These are phyloP conservation scores for Isoperla grammatica DNA, from an alignment of 2,888 invertebrate genomes.

Conservation along the genomic window DNA sequence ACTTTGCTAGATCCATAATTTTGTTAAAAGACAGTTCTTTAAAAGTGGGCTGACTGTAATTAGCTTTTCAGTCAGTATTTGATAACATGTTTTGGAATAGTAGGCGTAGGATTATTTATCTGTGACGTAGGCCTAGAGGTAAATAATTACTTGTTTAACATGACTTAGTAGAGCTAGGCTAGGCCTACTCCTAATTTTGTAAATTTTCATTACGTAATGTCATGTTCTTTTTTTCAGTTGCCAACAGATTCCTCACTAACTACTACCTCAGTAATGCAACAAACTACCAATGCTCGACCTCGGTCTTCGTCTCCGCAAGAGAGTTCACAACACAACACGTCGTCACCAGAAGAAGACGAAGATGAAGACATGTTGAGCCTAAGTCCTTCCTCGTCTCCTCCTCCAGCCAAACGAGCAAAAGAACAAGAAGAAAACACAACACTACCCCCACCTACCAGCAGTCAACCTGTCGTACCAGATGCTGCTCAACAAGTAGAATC, in stretches of 20 bases:
- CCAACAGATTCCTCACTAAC: not conserved
- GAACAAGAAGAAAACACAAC: not conserved
- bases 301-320: slow-evolving; percentile 7
- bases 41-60: no score
- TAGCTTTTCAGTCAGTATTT: no score
- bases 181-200: no score
- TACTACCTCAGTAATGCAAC: slow-evolving; percentile 4
- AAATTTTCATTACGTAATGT: no score
- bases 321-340: slow-evolving; percentile 9
- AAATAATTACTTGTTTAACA: no score
- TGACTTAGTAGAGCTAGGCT: no score
- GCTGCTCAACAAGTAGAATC: not conserved
- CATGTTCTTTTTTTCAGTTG: not conserved
- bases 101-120: no score
- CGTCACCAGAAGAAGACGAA: slow-evolving; percentile 25
- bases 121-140: no score
- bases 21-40: no score
- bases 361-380: slow-evolving; percentile 24
- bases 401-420: slow-evolving; percentile 26
- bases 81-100: no score
- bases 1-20: no score
- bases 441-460: not conserved
- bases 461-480: not conserved
- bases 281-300: slow-evolving; percentile 3
- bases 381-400: slow-evolving; percentile 25